Evolutionary conservation across 2,113 vertebrate species (phyloP).

Genomic region (Chroicocephalus ridibundus): DNA sequence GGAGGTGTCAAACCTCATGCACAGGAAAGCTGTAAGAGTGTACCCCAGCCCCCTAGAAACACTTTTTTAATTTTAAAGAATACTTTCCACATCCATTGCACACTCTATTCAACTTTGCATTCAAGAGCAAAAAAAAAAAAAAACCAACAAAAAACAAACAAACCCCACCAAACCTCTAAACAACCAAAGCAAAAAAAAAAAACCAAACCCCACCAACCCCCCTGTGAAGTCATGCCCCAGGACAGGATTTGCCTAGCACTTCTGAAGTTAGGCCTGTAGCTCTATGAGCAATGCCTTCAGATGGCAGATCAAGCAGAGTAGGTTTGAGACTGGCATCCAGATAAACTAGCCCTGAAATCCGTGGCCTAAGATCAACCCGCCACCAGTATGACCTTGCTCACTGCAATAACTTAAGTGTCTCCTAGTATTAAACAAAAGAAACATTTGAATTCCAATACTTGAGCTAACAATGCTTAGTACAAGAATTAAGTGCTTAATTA

Average conservation of each 20-base stretch:
- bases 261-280: not conserved
- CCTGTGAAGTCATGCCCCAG: not conserved
- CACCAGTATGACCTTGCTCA: not conserved
- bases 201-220: too few relatives aligned
- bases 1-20: not conserved
- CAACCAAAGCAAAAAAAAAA: too few relatives aligned
- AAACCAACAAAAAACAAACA: too few relatives aligned
- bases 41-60: not conserved
- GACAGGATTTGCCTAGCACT: not conserved
- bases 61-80: not conserved
- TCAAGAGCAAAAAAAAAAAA: not conserved
- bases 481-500: constrained; percentile 40
- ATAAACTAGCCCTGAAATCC: not conserved
- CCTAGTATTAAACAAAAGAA: not conserved
- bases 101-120: not conserved
- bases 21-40: not conserved
- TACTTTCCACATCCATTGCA: not conserved
- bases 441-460: not conserved
- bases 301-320: not conserved
- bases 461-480: constrained; percentile 17
- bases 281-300: not conserved
- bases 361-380: not conserved
- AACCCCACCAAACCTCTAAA: not conserved
- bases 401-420: not conserved
- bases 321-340: not conserved